Evolutionary conservation across 2,797 vertebrate species (phyloP).

Genomic region (Diceros bicornis): DNA sequence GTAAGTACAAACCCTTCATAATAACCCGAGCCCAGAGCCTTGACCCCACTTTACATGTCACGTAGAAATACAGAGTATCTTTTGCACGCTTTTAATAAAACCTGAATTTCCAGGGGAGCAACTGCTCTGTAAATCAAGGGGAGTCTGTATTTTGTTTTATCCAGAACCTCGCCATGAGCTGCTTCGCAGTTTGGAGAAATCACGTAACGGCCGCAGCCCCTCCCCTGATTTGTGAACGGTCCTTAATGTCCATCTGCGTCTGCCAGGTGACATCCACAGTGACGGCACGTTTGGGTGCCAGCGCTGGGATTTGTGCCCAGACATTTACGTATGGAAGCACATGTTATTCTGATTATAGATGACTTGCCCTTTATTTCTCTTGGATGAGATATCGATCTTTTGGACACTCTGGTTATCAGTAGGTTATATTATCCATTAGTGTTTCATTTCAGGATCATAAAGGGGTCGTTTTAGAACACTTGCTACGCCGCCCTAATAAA

Average conservation of each 20-base stretch:
- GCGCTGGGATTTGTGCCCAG: background rate
- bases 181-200: background rate
- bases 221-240: rapidly evolving
- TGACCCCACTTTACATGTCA: background rate
- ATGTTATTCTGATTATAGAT: background rate
- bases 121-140: background rate
- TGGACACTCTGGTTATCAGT: background rate
- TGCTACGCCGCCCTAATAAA: background rate
- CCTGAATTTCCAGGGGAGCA: background rate
- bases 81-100: background rate
- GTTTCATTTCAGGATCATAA: background rate
- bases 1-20: background rate
- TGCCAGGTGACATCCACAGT: background rate
- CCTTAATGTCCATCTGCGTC: background rate
- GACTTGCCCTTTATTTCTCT: background rate
- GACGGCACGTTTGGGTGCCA: rapidly evolving
- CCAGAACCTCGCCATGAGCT: background rate
- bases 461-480: background rate
- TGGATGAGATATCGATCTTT: background rate
- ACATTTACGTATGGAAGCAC: rapidly evolving
- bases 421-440: too few relatives aligned
- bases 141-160: background rate
- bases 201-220: rapidly evolving
- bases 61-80: background rate
- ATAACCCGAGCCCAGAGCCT: background rate